Evolutionary conservation across 2,888 invertebrate species (phyloP).

Genomic region (Lycaena phlaeas): DNA sequence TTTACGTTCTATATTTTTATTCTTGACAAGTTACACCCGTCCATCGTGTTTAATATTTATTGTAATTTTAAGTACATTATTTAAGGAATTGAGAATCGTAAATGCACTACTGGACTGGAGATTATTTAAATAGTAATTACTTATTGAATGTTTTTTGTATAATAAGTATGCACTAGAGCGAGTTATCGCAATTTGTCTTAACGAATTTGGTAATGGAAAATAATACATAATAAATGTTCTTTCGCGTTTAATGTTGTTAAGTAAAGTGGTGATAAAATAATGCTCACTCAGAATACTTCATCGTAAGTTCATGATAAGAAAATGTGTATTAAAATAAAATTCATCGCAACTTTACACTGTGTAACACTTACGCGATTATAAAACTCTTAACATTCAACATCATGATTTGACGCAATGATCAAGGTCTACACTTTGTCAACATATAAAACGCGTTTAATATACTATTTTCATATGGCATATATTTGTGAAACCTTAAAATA

Average conservation of each 20-base stretch:
- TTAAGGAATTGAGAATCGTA: conserved; percentile 57
- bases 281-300: conserved; percentile 37
- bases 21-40: conserved; percentile 70
- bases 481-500: no score
- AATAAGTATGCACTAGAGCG: conserved; percentile 54
- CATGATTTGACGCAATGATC: no score
- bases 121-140: conserved; percentile 44
- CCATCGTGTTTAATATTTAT: conserved; percentile 69
- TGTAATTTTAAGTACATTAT: conserved; percentile 62
- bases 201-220: conserved; percentile 57
- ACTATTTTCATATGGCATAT: no score
- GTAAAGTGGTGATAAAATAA: conserved; percentile 24
- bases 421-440: no score
- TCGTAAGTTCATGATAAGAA: neutral
- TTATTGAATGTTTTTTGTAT: conserved; percentile 48
- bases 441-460: no score
- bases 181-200: conserved; percentile 33
- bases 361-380: no score
- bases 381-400: no score
- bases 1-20: conserved; percentile 32
- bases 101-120: conserved; percentile 56
- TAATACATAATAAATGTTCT: conserved; percentile 34
- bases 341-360: neutral
- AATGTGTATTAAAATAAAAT: neutral
- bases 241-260: conserved; percentile 41